Percentiles rank a stretch among this genome's conserved stretches.
phyloP scores from a whole-genome alignment of 2,888 invertebrate genomes.

The Polymixis lichenea region DNA sequence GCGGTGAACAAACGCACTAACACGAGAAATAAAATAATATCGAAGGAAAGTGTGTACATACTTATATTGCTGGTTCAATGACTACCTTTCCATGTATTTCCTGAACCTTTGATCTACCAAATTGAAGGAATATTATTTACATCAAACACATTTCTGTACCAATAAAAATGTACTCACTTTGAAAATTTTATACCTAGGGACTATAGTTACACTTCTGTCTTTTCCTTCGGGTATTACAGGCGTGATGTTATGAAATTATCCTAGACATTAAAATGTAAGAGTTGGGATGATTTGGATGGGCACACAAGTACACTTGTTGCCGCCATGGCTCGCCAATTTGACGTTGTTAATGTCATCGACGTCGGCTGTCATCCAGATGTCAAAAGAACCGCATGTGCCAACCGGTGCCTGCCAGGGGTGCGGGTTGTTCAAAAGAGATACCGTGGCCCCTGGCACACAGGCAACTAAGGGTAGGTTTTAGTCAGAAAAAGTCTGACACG shows the following conservation, averaged over 20 bases:
- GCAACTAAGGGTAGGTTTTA: too few relatives aligned
- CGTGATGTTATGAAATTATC: neutral
- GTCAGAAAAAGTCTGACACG: too few relatives aligned
- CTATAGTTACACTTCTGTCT: neutral
- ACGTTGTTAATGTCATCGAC: too few relatives aligned
- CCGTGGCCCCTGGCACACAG: too few relatives aligned
- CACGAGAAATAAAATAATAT: neutral
- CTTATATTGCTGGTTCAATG: neutral
- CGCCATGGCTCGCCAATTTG: too few relatives aligned
- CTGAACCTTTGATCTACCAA: slow-evolving; percentile 26
- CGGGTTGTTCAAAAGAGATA: too few relatives aligned
- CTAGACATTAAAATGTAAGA: neutral
- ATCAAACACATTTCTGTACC: neutral
- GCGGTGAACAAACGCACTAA: neutral
- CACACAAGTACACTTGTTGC: too few relatives aligned
- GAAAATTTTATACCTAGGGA: slow-evolving; percentile 13
- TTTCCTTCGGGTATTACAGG: neutral
- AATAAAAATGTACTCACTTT: slow-evolving; percentile 30
- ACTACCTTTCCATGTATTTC: slow-evolving; percentile 4
- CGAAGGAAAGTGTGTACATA: neutral
- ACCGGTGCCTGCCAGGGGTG: too few relatives aligned
- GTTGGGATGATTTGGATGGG: neutral
- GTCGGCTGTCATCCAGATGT: too few relatives aligned
- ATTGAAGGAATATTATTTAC: slow-evolving; percentile 40
- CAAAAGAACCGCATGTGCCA: too few relatives aligned